A percentile compares a stretch with the other conserved stretches of the same genome.
Conservation (phyloP, 2,113 vertebrate genomes). For the Rhinoderma darwinii region DNA sequence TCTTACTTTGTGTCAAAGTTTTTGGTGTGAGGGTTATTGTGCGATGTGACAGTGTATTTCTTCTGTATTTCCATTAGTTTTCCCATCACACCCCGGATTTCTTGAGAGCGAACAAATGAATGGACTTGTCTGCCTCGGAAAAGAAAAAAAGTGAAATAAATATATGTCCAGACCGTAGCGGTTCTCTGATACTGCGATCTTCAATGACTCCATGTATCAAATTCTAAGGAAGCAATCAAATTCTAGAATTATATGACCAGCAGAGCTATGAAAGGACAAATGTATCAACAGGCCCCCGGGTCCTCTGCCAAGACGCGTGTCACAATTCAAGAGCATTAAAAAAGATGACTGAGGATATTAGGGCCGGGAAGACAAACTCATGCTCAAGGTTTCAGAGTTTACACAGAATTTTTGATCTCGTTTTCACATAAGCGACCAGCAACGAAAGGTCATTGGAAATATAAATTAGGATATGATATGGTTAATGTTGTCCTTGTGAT, state of each 20-base stretch:
- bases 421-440: background rate
- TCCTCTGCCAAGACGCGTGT: slow-evolving; percentile 1
- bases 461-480: too few relatives aligned
- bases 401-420: background rate
- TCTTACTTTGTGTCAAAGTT: background rate
- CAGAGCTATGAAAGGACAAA: slow-evolving; percentile 56
- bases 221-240: slow-evolving; percentile 56
- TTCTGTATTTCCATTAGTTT: slow-evolving; percentile 53
- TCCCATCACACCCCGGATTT: slow-evolving; percentile 39
- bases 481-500: too few relatives aligned
- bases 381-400: slow-evolving; percentile 28
- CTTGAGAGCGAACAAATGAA: slow-evolving; percentile 32
- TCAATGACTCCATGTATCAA: slow-evolving; percentile 58
- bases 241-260: slow-evolving; percentile 52
- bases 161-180: background rate
- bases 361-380: slow-evolving; percentile 34
- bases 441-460: too few relatives aligned
- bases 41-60: background rate
- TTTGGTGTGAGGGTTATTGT: background rate
- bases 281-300: slow-evolving; percentile 41
- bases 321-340: slow-evolving; percentile 45
- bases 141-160: slow-evolving; percentile 51
- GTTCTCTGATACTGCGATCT: slow-evolving; percentile 38
- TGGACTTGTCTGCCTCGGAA: slow-evolving; percentile 18
- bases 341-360: slow-evolving; percentile 47